Evolutionary conservation across 1,140 invertebrate genomes (phyloP), one percentile per base, ranked within the genome.

Genomic region (Ceratoteleas bidentatus): DNA sequence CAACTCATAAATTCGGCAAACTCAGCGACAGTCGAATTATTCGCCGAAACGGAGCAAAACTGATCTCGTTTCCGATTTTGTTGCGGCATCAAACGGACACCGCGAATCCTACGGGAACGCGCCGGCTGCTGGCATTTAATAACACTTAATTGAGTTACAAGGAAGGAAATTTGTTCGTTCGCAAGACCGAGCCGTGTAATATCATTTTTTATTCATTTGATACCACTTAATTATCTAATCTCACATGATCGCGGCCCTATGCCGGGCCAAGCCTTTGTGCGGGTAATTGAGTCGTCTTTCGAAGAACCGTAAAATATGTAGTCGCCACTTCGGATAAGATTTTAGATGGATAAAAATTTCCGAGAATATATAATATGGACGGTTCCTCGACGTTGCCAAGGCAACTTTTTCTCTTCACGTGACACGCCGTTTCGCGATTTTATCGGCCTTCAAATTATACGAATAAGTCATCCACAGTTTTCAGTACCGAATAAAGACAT

Each of bases 261-360:
- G 69, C 62, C 47, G 57, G 50, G 54, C 53, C 40, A 56, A 57
- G 57, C 38, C 56, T 78, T 83, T 79, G 76, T 77, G 81, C 81
- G 65, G 47, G 68, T 74, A 80, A 80, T 77, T 84, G 81, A 84
- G 76, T 77, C 65, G 81, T 80, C 81, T 84, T 80, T 84, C 81
- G 81, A 80, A 80, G 76, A 84, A 84, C 49, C 76, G 68, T 80
- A 69, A 77, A 84, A 84, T 80, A 75, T 76, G 75, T 80, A 77
- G 81, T 60, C 76, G 73, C 76, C 76, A 80, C 76, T 76, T 77
- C 54, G 43, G 53, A 61, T 56, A 69, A 84, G 81, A 84, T 84
- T 84, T 84, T 60, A 43, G 68, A 64, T 13, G 66, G 81, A 80
- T 84, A 84, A 84, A 84, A 76, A 84, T 80, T 84, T 84, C 81